phyloP scores from a whole-genome alignment of 1,140 invertebrate genomes.

The Drosophila rufa region DNA sequence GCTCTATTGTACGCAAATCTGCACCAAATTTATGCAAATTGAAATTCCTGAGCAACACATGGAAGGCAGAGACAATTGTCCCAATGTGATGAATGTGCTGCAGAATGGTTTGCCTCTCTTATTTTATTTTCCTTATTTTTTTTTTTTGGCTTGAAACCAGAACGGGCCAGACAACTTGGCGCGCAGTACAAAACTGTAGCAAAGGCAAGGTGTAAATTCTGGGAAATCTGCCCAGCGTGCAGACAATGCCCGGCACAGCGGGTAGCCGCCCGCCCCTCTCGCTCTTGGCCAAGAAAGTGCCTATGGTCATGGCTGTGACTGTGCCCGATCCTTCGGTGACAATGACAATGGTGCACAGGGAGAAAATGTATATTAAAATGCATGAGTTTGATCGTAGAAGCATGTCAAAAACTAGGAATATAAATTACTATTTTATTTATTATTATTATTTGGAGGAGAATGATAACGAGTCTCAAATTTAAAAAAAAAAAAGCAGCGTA shows the following conservation, averaged over 20 bases:
- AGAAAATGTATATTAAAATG: not conserved
- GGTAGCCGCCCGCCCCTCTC: constrained; percentile 27
- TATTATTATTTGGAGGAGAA: too few species aligned
- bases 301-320: constrained; percentile 48
- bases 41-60: constrained; percentile 77
- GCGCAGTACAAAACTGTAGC: constrained; percentile 70
- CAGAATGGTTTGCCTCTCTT: constrained; percentile 29
- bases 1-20: constrained; percentile 78
- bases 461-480: too few species aligned
- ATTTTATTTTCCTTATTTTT: constrained; percentile 9
- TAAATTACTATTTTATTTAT: too few species aligned
- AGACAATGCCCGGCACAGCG: constrained; percentile 63
- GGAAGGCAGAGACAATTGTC: constrained; percentile 54
- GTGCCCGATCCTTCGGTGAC: constrained; percentile 45
- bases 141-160: constrained; percentile 10
- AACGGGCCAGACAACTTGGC: constrained; percentile 69
- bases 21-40: constrained; percentile 81
- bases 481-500: too few species aligned
- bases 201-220: constrained; percentile 78
- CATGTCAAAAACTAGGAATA: not conserved
- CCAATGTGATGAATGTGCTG: constrained; percentile 66
- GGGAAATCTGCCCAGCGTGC: constrained; percentile 72
- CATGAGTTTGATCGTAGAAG: not conserved
- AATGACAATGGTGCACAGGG: constrained; percentile 57
- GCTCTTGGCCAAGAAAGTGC: constrained; percentile 60